phyloP scores from a whole-genome alignment of 2,888 invertebrate genomes.

The Drosophila planitibia region DNA sequence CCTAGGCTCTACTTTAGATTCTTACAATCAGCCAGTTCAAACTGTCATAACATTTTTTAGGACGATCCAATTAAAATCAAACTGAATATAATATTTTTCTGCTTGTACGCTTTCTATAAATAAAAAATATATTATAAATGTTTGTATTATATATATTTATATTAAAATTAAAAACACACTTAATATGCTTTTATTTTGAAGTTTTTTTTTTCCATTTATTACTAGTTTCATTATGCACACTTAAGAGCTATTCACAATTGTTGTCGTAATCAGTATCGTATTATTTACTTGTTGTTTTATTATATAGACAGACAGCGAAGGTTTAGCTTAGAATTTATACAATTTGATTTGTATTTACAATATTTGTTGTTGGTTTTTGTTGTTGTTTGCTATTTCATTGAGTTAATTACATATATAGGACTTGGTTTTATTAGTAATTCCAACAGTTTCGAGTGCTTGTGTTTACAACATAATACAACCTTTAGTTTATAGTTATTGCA shows the following conservation, averaged over 20 bases:
- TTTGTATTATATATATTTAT: not conserved
- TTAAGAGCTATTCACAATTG: conserved; percentile 75
- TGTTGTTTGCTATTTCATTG: conserved; percentile 37
- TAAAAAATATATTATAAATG: not conserved
- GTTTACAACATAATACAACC: conserved; percentile 76
- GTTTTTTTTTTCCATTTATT: conserved; percentile 55
- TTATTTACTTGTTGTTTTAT: conserved; percentile 29
- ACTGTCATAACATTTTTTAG: no score
- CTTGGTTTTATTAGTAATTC: conserved; percentile 39
- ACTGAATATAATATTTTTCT: no score
- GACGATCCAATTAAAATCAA: no score
- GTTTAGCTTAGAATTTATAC: conserved; percentile 58
- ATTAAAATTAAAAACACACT: conserved; percentile 15
- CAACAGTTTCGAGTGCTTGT: conserved; percentile 41
- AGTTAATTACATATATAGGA: conserved; percentile 65
- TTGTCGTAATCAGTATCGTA: conserved; percentile 60
- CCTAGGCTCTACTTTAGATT: no score
- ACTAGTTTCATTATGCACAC: conserved; percentile 74
- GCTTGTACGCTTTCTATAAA: not conserved
- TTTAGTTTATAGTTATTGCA: conserved; percentile 58
- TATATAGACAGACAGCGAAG: conserved; percentile 61
- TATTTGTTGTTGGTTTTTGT: conserved; percentile 44
- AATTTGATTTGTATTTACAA: conserved; percentile 58
- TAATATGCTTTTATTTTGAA: conserved; percentile 32
- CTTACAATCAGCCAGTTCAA: no score